Conservation (phyloP, 2,113 vertebrate species). For the Rhabdornis inornatus region DNA sequence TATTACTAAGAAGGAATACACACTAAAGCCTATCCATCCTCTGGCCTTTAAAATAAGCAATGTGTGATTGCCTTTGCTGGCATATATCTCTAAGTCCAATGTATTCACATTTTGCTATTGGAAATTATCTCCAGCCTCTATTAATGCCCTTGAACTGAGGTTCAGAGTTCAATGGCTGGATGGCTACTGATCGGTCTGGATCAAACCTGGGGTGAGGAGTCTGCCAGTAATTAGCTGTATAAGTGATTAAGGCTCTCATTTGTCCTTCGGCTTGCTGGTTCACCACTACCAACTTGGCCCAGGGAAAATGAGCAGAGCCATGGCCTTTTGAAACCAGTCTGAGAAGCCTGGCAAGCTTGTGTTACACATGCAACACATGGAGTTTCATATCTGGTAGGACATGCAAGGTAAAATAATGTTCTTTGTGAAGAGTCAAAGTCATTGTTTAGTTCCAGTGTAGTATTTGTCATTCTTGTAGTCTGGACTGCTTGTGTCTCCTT, state of each 20-base stretch:
- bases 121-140: background rate
- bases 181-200: background rate
- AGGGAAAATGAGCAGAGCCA: background rate
- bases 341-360: background rate
- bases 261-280: background rate
- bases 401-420: background rate
- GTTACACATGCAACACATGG: background rate
- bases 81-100: background rate
- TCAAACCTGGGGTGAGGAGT: background rate
- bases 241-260: rapidly evolving
- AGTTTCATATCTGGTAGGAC: background rate
- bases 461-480: background rate
- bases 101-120: background rate
- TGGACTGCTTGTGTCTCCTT: background rate
- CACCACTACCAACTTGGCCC: background rate
- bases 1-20: background rate
- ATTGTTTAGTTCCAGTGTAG: background rate
- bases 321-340: background rate
- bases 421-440: background rate
- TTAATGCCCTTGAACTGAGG: background rate
- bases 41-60: background rate
- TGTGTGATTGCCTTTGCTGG: background rate
- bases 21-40: background rate
- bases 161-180: background rate
- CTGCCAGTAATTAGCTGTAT: background rate